A percentile compares a stretch with the other conserved stretches of the same genome.
Evolutionary conservation across 2,888 invertebrate genomes (phyloP).

Genomic region (Himalopsyche anomala): DNA sequence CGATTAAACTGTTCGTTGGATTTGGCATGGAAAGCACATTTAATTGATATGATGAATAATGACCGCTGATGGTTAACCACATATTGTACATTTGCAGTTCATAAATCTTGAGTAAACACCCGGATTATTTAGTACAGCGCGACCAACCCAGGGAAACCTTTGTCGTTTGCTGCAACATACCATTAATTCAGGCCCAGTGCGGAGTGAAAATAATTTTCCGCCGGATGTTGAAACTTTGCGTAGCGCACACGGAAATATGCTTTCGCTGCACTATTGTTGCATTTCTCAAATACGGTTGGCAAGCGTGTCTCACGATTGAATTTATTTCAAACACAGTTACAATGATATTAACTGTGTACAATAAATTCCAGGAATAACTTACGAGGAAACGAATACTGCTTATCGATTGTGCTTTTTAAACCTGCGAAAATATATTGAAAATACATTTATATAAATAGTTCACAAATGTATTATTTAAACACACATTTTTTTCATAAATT

Average conservation of each 20-base stretch:
- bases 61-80: no score
- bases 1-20: no score
- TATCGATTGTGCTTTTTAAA: no score
- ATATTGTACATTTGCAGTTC: no score
- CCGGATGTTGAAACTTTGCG: conserved; percentile 25
- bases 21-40: no score
- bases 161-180: conserved; percentile 4
- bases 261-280: not conserved
- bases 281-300: not conserved
- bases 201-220: conserved; percentile 1
- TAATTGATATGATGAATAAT: no score
- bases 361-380: not conserved
- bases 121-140: not conserved
- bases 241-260: conserved; percentile 6
- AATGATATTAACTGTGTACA: not conserved
- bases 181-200: not conserved
- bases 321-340: not conserved
- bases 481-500: no score
- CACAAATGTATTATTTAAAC: no score
- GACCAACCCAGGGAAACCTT: not conserved
- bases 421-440: no score
- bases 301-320: conserved; percentile 5
- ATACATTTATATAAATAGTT: no score
- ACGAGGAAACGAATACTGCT: no score
- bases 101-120: not conserved